A percentile compares a stretch with the other conserved stretches of the same genome.
Evolutionary conservation across 2,888 invertebrate species (phyloP).

Genomic region (Polydrusus pterygomalis): DNA sequence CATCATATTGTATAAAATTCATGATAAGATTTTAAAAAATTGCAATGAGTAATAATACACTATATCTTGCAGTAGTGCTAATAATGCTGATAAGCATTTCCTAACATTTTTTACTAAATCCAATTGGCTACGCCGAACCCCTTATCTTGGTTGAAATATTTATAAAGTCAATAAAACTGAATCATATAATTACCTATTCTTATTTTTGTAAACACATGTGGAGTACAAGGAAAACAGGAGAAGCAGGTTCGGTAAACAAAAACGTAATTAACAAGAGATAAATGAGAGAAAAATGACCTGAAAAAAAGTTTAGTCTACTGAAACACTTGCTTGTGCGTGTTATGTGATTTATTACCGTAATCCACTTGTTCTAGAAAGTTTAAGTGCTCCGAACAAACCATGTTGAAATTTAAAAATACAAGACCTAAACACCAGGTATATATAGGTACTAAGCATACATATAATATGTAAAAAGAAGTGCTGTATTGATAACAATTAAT

Average conservation of each 20-base stretch:
- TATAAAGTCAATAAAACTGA: conserved; percentile 29
- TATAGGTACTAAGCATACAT: no score
- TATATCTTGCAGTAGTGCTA: no score
- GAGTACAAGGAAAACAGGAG: conserved; percentile 43
- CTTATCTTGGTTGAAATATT: conserved; percentile 33
- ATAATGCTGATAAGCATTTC: neutral
- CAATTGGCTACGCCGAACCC: neutral
- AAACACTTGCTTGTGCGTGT: neutral
- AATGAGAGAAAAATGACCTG: conserved; percentile 7
- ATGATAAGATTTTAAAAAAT: neutral
- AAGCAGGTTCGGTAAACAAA: conserved; percentile 36
- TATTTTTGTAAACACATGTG: conserved; percentile 35
- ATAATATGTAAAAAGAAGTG: no score
- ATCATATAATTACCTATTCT: conserved; percentile 26
- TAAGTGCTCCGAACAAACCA: no score
- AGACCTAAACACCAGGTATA: neutral
- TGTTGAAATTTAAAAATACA: no score
- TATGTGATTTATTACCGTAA: neutral
- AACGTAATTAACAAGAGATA: neutral
- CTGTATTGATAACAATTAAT: no score
- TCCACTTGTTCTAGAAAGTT: neutral
- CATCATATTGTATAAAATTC: no score
- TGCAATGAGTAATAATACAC: neutral
- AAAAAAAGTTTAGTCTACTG: conserved; percentile 8
- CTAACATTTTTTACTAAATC: neutral